Conservation (phyloP, 2,888 invertebrate genomes). For the Dolichopus griseipennis region DNA sequence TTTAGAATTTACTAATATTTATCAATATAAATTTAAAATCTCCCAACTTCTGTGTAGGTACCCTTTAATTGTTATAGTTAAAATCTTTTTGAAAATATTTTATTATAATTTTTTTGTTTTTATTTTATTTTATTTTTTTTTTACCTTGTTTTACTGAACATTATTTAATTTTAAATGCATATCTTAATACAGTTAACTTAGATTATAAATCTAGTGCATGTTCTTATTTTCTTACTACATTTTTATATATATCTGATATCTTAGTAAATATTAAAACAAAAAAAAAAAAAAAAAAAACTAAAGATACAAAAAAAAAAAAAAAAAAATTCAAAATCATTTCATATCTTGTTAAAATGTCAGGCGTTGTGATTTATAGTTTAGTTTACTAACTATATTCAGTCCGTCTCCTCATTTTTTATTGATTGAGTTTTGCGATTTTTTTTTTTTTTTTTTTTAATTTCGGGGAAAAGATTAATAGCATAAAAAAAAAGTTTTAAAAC, state of each 20-base stretch:
- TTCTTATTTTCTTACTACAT: background rate
- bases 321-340: background rate
- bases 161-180: conserved; percentile 6
- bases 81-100: too few species aligned
- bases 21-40: too few species aligned
- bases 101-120: too few species aligned
- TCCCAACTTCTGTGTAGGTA: too few species aligned
- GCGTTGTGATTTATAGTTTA: conserved; percentile 6
- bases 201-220: conserved; percentile 6
- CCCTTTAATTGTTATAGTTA: too few species aligned
- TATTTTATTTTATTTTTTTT: background rate
- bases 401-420: conserved; percentile 4
- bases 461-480: background rate
- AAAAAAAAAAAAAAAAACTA: too few species aligned
- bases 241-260: background rate
- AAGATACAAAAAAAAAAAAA: background rate
- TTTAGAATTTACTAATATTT: too few species aligned
- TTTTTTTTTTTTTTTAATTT: background rate
- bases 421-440: background rate
- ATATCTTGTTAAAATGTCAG: conserved; percentile 2
- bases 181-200: conserved; percentile 6
- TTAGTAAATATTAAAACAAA: background rate
- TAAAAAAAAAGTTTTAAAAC: background rate
- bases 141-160: background rate
- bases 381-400: conserved; percentile 3